These are phyloP conservation scores for Heliconius eleuchia DNA, from an alignment of 1,140 invertebrate genomes.

Conservation along the genomic window DNA sequence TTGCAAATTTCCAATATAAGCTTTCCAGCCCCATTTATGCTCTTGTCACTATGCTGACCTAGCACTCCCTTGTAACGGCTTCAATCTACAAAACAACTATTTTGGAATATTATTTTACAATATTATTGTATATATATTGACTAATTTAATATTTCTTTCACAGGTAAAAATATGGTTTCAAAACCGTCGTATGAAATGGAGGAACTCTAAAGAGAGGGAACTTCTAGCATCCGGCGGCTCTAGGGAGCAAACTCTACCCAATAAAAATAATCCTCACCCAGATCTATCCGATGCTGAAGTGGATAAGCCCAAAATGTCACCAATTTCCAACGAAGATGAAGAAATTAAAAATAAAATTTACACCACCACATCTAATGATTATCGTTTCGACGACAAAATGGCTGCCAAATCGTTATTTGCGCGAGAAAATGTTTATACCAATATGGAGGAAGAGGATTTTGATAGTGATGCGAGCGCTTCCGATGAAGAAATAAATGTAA, in stretches of 20 bases:
- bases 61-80: too few species aligned
- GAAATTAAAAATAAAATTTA: constrained; percentile 71
- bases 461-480: constrained; percentile 88
- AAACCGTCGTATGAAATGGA: constrained; percentile 97
- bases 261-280: constrained; percentile 98
- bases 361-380: constrained; percentile 59
- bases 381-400: constrained; percentile 73
- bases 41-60: too few species aligned
- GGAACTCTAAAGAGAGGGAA: constrained; percentile 98
- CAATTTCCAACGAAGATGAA: constrained; percentile 76
- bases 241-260: constrained; percentile 96
- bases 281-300: constrained; percentile 95
- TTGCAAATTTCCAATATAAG: too few species aligned
- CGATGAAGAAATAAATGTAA: constrained; percentile 91
- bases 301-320: constrained; percentile 86
- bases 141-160: constrained; percentile 56
- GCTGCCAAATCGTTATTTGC: constrained; percentile 57
- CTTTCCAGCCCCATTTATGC: too few species aligned
- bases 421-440: constrained; percentile 71
- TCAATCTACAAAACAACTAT: too few species aligned
- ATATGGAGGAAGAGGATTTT: constrained; percentile 83
- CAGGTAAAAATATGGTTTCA: constrained; percentile 99
- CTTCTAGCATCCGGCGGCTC: constrained; percentile 95
- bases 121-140: neutral
- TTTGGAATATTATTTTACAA: neutral